Evolutionary conservation across 2,888 invertebrate genomes (phyloP), one percentile per base, ranked within the genome.

Genomic region (Linyphia triangularis): DNA sequence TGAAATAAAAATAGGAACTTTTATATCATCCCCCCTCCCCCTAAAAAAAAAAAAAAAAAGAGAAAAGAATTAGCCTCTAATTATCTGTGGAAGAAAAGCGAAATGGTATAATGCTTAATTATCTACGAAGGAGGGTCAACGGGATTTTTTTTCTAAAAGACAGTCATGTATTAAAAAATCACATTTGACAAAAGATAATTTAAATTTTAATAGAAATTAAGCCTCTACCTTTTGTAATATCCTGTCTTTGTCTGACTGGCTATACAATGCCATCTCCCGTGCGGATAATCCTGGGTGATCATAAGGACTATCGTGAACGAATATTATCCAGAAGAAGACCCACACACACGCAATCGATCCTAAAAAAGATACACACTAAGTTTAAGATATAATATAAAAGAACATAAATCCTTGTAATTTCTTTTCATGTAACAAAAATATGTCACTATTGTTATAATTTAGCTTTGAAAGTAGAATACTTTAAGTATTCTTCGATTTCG

Each of bases 221-320:
- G 37, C 1, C 4, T 16, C 16, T 63, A 63, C 77, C 26, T 40
- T 77, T 13, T 77, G 61, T 1, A 24, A n/a, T 6, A 63, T n/a
- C 16, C 33, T 16, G 24, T 26, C 40, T 26, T 37, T 63, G 9
- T 59, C 61, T n/a, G 37, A n/a, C 9, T 30, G 88, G 75, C 16
- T 40, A n/a, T 51, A 51, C 16, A 28, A 28, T 1, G 28, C 79
- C 2, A 81, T 5, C 43, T 90, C 90, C 13, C 43, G 63, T n/a
- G 57, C 16, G 10, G 78, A 70, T 28, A 90, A 90, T 3, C 24
- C 43, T 1, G 89, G 90, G 69, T 90, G 89, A 0, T 51, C 65
- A 19, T 89, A 63, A 1, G 90, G 90, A 3, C 77, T 78, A 57
- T 90, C 90, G 16, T 84, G 83, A n/a, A 90, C 57, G 4, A 90